Percentiles rank a stretch among this genome's conserved stretches.
phyloP scores from a whole-genome alignment of 2,888 invertebrate species.

The Brachypalpus laphriformis region DNA sequence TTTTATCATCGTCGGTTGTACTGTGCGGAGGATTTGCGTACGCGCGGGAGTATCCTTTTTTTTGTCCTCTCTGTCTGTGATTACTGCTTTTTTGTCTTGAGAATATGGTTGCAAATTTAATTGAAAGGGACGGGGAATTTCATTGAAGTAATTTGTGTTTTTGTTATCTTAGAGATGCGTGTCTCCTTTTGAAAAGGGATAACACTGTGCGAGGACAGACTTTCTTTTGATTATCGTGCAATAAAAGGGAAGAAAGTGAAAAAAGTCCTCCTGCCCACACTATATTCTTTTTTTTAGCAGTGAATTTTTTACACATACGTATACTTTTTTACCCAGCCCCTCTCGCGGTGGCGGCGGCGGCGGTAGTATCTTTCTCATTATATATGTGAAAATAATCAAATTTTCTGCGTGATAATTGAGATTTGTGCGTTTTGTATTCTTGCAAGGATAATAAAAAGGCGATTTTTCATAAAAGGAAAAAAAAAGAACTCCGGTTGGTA shows the following conservation, averaged over 20 bases:
- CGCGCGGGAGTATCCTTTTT: conserved; percentile 56
- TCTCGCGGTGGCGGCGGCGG: background rate
- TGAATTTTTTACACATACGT: background rate
- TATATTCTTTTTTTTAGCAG: background rate
- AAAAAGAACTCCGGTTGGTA: background rate
- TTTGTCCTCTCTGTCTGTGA: conserved; percentile 15
- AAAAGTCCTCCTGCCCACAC: conserved; percentile 15
- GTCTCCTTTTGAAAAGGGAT: background rate
- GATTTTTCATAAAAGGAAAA: background rate
- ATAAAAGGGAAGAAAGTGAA: background rate
- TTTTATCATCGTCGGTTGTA: conserved; percentile 61
- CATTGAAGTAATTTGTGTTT: conserved; percentile 46
- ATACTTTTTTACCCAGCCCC: conserved; percentile 2
- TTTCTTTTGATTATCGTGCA: background rate
- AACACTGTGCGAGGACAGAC: background rate
- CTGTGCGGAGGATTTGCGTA: background rate
- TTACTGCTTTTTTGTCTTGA: conserved; percentile 10
- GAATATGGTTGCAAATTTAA: conserved; percentile 31
- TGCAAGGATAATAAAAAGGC: conserved; percentile 33
- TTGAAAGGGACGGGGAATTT: conserved; percentile 26
- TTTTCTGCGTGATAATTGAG: conserved; percentile 56
- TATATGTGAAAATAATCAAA: conserved; percentile 36
- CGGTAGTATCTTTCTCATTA: background rate
- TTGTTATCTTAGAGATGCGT: background rate
- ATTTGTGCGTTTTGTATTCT: conserved; percentile 43